Evolutionary conservation across 2,113 vertebrate species (phyloP).

Genomic region (Elachura formosa): DNA sequence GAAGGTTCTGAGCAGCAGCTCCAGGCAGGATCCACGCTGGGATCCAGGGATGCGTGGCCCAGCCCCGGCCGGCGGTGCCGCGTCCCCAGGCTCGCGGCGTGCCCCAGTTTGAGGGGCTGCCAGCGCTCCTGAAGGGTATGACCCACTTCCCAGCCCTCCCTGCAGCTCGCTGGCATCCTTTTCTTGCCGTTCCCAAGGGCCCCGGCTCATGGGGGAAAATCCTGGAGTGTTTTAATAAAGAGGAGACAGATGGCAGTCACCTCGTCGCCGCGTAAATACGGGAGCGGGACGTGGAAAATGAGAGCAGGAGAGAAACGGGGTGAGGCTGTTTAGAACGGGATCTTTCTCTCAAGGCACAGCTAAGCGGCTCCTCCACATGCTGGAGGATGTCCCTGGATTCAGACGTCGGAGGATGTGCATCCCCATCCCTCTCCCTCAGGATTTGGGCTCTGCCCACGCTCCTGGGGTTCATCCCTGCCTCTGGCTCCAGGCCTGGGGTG

Average conservation of each 20-base stretch:
- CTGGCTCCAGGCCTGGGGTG: not conserved
- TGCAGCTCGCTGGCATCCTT: conserved; percentile 39
- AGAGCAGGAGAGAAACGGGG: not conserved
- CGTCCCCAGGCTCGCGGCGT: not conserved
- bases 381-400: not conserved
- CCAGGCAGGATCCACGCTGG: not conserved
- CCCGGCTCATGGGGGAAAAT: conserved; percentile 1
- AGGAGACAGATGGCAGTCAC: conserved; percentile 41
- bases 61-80: not conserved
- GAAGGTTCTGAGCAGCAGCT: not conserved
- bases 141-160: conserved; percentile 45
- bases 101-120: conserved; percentile 47
- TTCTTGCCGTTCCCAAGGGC: conserved; percentile 11
- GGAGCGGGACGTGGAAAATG: not conserved
- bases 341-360: not conserved
- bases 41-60: not conserved
- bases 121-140: conserved; percentile 13
- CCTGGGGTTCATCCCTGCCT: not conserved
- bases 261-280: conserved; percentile 5
- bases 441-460: not conserved
- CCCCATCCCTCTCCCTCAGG: not conserved
- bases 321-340: not conserved
- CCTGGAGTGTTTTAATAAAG: conserved; percentile 42
- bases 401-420: not conserved
- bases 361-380: not conserved